Percentiles rank a stretch among this genome's conserved stretches.
Conservation (phyloP, 2,888 invertebrate genomes). For the Coremacera marginata region DNA sequence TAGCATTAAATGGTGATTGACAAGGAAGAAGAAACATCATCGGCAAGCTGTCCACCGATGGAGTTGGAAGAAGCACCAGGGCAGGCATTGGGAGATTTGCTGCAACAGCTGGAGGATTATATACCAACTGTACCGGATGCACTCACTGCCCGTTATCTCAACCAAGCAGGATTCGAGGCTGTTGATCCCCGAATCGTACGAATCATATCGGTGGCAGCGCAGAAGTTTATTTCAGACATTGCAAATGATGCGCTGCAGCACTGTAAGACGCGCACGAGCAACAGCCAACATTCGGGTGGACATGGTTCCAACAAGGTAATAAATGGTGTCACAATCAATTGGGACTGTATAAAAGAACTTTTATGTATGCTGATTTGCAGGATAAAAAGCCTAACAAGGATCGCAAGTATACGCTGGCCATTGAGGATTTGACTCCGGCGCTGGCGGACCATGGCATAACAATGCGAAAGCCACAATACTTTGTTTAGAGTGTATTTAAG, state of each 20-base stretch:
- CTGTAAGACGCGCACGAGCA: conserved; percentile 91
- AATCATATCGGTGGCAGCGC: conserved; percentile 93
- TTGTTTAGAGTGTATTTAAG: conserved; percentile 72
- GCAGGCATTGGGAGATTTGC: conserved; percentile 88
- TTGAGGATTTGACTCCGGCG: conserved; percentile 96
- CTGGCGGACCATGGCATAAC: conserved; percentile 95
- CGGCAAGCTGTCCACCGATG: conserved; percentile 9
- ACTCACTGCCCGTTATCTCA: conserved; percentile 81
- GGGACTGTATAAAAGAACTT: conserved; percentile 46
- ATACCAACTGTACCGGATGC: conserved; percentile 93
- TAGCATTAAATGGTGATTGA: conserved; percentile 44
- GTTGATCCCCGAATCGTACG: conserved; percentile 91
- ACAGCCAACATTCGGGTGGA: conserved; percentile 74
- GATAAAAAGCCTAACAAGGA: conserved; percentile 75
- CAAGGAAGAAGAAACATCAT: conserved; percentile 41
- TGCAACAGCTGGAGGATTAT: conserved; percentile 93
- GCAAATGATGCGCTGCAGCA: conserved; percentile 97
- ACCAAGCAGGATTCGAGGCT: conserved; percentile 91
- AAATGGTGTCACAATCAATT: conserved; percentile 32
- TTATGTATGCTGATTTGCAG: conserved; percentile 46
- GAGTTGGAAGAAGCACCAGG: conserved; percentile 68
- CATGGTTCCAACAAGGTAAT: conserved; percentile 72
- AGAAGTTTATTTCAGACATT: conserved; percentile 98
- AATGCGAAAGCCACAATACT: conserved; percentile 94
- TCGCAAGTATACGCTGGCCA: conserved; percentile 88